Evolutionary conservation across 2,113 vertebrate species (phyloP).

Genomic region (Callionymus lyra): DNA sequence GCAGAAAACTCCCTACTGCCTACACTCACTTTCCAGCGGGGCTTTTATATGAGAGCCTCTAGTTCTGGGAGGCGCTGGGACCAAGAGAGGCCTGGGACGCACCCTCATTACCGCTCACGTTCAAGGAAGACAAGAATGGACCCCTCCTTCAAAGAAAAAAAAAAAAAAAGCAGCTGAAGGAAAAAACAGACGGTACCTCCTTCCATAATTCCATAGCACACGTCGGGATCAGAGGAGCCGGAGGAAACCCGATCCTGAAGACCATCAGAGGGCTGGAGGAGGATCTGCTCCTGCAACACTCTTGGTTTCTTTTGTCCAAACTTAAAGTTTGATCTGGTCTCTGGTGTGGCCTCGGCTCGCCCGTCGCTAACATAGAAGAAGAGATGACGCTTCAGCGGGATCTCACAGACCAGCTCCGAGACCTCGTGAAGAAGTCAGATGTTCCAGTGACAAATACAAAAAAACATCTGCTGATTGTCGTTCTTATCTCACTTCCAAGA

Average conservation of each 20-base stretch:
- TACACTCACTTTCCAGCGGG: constrained; percentile 65
- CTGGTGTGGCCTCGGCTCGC: no score
- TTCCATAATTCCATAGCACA: constrained; percentile 67
- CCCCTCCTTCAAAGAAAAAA: constrained; percentile 45
- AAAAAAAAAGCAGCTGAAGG: constrained; percentile 20
- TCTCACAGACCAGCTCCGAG: no score
- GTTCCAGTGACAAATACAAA: no score
- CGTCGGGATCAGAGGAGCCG: constrained; percentile 30
- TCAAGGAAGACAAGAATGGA: constrained; percentile 60
- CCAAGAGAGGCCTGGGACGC: constrained; percentile 46
- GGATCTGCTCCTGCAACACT: constrained; percentile 35
- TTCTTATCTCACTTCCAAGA: no score
- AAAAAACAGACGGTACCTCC: constrained; percentile 66
- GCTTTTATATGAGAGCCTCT: constrained; percentile 76
- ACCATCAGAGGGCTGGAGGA: constrained; percentile 33
- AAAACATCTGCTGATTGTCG: no score
- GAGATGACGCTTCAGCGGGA: no score
- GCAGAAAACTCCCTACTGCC: constrained; percentile 98
- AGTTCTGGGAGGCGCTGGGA: constrained; percentile 72
- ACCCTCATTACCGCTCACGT: constrained; percentile 67
- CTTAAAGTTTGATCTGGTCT: no score
- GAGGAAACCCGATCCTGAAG: constrained; percentile 49
- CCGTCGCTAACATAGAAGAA: no score
- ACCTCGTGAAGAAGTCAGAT: no score
- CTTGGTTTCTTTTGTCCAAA: no score